Conservation (phyloP, 2,888 invertebrate species). For the Philereme vetulata region DNA sequence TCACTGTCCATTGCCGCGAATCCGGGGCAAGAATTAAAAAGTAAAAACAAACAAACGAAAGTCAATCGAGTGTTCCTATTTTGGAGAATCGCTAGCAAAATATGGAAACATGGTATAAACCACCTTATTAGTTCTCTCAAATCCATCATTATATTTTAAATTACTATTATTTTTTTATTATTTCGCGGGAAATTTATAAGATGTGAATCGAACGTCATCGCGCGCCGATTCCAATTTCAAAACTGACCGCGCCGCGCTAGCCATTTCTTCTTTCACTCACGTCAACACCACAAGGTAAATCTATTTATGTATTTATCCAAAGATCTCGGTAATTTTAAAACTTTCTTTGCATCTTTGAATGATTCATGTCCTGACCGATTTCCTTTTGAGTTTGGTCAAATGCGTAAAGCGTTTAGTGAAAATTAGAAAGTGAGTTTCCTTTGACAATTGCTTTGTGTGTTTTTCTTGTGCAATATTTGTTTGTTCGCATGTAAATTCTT, state of each 20-base stretch:
- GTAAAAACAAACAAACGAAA: conserved; percentile 38
- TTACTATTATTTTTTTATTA: conserved; percentile 28
- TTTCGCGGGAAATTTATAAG: conserved; percentile 26
- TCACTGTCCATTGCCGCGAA: conserved; percentile 25
- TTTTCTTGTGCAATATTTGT: conserved; percentile 15
- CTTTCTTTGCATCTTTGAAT: conserved; percentile 57
- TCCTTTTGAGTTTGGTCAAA: conserved; percentile 35
- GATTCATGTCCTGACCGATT: conserved; percentile 57
- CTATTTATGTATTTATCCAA: conserved; percentile 5
- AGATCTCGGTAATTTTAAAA: conserved; percentile 29
- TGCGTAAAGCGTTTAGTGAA: conserved; percentile 24
- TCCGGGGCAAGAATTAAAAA: conserved; percentile 30
- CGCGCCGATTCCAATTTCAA: conserved; percentile 39
- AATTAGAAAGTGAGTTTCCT: conserved; percentile 32
- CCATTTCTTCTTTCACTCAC: conserved; percentile 69
- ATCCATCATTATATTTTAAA: conserved; percentile 62
- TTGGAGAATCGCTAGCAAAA: conserved; percentile 50
- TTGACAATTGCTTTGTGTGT: conserved; percentile 16
- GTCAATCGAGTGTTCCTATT: conserved; percentile 29
- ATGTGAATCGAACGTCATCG: conserved; percentile 49
- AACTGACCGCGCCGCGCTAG: conserved; percentile 40
- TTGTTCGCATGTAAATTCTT: conserved; percentile 6
- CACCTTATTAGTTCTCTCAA: conserved; percentile 78
- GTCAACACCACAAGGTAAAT: conserved; percentile 42
- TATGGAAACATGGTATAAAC: conserved; percentile 77